Conservation (phyloP, 1,140 invertebrate genomes). For the Pogonomyrmex barbatus region DNA sequence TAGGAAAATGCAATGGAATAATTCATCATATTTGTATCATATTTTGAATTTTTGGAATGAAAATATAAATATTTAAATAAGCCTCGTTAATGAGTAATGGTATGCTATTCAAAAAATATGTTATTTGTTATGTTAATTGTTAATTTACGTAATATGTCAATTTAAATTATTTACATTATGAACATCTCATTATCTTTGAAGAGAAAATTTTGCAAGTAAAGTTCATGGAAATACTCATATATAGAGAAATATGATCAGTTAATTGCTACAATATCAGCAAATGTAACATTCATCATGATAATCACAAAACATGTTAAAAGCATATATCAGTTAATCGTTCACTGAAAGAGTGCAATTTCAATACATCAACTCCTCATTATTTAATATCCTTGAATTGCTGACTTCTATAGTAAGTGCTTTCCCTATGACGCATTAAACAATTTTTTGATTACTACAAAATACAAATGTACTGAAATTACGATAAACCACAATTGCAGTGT, state of each 20-base stretch:
- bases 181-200: conserved; percentile 3
- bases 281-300: not conserved
- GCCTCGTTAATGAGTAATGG: not conserved
- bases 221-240: not conserved
- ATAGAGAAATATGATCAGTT: not conserved
- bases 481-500: not conserved
- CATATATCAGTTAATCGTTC: conserved; percentile 18
- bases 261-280: not conserved
- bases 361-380: not conserved
- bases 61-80: conserved; percentile 8
- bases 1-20: not conserved
- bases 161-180: not conserved
- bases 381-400: conserved; percentile 27
- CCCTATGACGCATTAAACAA: conserved; percentile 6
- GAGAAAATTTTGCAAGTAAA: not conserved
- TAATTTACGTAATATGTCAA: not conserved
- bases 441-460: conserved; percentile 2
- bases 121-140: conserved; percentile 1
- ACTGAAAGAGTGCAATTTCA: conserved; percentile 22
- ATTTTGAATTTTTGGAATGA: not conserved
- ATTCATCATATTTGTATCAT: not conserved
- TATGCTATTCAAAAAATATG: no score
- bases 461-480: conserved; percentile 7
- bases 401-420: conserved; percentile 26
- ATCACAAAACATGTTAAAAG: not conserved